These are phyloP conservation scores for Ceraclea dissimilis DNA, from an alignment of 2,888 invertebrate genomes.

Conservation along the genomic window DNA sequence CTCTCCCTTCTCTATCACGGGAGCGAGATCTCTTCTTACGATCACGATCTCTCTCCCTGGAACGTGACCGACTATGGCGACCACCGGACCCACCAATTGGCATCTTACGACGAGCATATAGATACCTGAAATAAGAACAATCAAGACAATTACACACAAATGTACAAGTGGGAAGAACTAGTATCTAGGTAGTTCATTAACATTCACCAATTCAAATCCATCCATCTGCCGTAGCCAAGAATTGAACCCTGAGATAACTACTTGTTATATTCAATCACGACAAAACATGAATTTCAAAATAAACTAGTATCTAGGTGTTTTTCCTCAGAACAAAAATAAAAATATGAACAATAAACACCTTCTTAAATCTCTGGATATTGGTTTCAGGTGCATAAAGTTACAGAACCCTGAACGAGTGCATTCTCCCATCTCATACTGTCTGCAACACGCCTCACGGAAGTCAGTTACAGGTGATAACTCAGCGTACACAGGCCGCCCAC, in stretches of 20 bases:
- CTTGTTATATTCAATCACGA: no score
- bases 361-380: constrained; percentile 89
- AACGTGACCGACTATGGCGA: constrained; percentile 29
- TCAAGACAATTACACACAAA: no score
- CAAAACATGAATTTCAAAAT: no score
- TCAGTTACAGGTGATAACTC: constrained; percentile 99
- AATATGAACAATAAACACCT: constrained; percentile 52
- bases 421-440: constrained; percentile 99
- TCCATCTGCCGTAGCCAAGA: no score
- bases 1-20: constrained; percentile 32
- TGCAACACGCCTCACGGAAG: constrained; percentile 97
- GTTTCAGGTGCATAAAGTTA: constrained; percentile 99
- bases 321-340: no score
- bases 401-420: constrained; percentile 98
- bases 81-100: constrained; percentile 31
- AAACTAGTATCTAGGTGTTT: no score
- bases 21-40: constrained; percentile 34
- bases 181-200: no score
- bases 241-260: no score
- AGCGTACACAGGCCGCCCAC: constrained; percentile 95
- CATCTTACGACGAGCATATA: constrained; percentile 61
- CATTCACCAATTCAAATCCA: no score
- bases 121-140: constrained; percentile 42
- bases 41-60: constrained; percentile 33
- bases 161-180: no score